A percentile compares a stretch with the other conserved stretches of the same genome.
Evolutionary conservation across 2,888 invertebrate genomes (phyloP).

Genomic region (Tinea pellionella): DNA sequence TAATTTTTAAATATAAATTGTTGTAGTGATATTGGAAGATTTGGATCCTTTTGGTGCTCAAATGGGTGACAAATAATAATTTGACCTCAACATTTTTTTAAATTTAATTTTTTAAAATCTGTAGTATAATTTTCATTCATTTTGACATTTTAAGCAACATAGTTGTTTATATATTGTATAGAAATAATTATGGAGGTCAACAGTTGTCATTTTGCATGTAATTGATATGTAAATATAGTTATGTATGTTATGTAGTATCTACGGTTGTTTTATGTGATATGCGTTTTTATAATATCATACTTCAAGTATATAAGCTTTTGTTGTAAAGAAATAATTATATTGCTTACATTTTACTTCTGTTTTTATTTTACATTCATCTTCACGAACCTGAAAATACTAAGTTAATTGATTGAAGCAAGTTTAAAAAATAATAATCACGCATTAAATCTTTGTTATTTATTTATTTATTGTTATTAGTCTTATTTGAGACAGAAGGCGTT

Average conservation of each 20-base stretch:
- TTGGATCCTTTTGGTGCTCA: neutral
- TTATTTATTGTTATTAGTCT: too few relatives aligned
- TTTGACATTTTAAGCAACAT: neutral
- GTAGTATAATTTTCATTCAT: neutral
- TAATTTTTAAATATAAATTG: slow-evolving; percentile 53
- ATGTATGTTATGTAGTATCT: slow-evolving; percentile 67
- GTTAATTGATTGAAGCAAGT: too few relatives aligned
- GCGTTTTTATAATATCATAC: slow-evolving; percentile 68
- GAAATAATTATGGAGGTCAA: neutral
- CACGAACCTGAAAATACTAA: too few relatives aligned
- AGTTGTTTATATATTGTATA: neutral
- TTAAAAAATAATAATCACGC: too few relatives aligned
- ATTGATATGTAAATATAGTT: slow-evolving; percentile 35
- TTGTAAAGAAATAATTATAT: slow-evolving; percentile 48
- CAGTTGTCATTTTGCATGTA: neutral
- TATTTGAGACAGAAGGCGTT: too few relatives aligned
- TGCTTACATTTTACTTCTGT: neutral
- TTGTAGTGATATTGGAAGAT: slow-evolving; percentile 62
- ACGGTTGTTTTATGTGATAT: slow-evolving; percentile 66
- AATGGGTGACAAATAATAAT: neutral
- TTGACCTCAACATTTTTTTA: too few relatives aligned
- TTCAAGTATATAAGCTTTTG: slow-evolving; percentile 69
- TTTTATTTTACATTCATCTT: neutral
- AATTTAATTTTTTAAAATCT: too few relatives aligned
- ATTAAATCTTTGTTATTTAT: too few relatives aligned